Base-by-base conservation (phyloP, 64 coral and sea anemone genomes). In the Montipora efflorescens region DNA sequence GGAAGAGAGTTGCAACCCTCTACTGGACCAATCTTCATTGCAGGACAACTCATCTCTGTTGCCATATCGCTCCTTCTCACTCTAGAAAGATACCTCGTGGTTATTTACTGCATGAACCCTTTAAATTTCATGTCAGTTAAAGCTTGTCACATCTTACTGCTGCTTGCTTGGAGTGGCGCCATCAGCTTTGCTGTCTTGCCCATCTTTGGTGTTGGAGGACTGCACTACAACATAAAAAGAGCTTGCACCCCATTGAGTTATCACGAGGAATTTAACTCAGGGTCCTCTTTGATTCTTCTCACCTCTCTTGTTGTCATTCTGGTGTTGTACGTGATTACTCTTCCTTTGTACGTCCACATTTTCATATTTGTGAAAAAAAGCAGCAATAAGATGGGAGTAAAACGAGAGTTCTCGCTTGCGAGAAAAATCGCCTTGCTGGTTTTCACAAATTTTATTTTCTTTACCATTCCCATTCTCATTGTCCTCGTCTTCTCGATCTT, bases 191-290 rank as follows among this genome's bases (percentile, higher is more conserved):
- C 92, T 23, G 76, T 94, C 18, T 78, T 97, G 44, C 95, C 95
- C 53, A 70, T 88, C 2, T 97, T 97, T 94, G 92, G 95, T 72
- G 95, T 97, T 78, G 95, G 92, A 9, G 95, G 95, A 5, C 51
- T 97, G 53, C 92, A 81, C 47, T 97, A 97, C 70, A 97, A 97
- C 44, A 97, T 97, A n/a, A 92, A 97, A 43, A 84, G 95, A 69
- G 95, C 95, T 9, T 96, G 95, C 75, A 82, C 95, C 7, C 95
- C 95, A 50, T 50, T 93, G 70, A 96, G 95, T 20, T 57, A 93
- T 87, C 91, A 86, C 28, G 58, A 84, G 1, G 59, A 93, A 16
- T 87, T 72, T 67, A 59, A 90, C 46, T 83, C 75, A 59, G 87
- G 89, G 16, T 93, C 95, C 5, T 93, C 87, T 5, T 51, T 83